Evolutionary conservation across 2,797 vertebrate species (phyloP).

Genomic region (Channa striata): DNA sequence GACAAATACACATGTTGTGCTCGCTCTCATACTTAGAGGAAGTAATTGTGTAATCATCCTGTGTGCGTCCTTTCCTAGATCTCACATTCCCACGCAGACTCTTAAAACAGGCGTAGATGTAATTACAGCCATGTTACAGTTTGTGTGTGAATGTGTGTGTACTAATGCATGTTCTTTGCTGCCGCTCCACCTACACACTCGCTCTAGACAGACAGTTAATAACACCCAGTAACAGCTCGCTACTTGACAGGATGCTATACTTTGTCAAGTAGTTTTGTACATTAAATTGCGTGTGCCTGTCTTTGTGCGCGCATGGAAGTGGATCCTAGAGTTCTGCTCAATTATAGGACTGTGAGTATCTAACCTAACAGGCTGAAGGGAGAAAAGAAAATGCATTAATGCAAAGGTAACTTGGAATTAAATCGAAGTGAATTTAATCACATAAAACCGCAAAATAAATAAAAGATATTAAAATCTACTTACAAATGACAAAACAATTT

Average conservation of each 20-base stretch:
- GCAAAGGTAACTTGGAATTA: not conserved
- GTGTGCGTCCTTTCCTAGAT: not conserved
- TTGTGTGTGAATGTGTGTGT: slow-evolving; percentile 28
- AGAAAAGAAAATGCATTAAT: not conserved
- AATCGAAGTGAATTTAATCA: not conserved
- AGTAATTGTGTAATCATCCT: slow-evolving; percentile 23
- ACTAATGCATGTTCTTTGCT: slow-evolving; percentile 52
- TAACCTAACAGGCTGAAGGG: slow-evolving; percentile 37
- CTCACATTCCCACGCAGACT: slow-evolving; percentile 47
- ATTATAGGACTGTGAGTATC: slow-evolving; percentile 13
- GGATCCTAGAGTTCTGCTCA: slow-evolving; percentile 33
- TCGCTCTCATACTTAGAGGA: slow-evolving; percentile 19
- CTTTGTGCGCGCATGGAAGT: slow-evolving; percentile 24
- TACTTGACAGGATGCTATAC: slow-evolving; percentile 67
- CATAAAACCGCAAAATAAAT: not conserved
- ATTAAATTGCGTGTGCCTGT: slow-evolving; percentile 15
- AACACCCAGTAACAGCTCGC: slow-evolving; percentile 58
- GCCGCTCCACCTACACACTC: slow-evolving; percentile 56
- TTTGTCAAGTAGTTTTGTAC: slow-evolving; percentile 55
- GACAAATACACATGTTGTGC: slow-evolving; percentile 7
- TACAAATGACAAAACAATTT: not conserved
- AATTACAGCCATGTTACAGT: slow-evolving; percentile 54
- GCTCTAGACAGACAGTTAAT: slow-evolving; percentile 63
- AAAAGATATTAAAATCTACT: not conserved
- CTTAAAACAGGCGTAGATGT: slow-evolving; percentile 53